phyloP scores from a whole-genome alignment of 53 echinoderm and acorn worm species.

The Temnopleurus reevesii region DNA sequence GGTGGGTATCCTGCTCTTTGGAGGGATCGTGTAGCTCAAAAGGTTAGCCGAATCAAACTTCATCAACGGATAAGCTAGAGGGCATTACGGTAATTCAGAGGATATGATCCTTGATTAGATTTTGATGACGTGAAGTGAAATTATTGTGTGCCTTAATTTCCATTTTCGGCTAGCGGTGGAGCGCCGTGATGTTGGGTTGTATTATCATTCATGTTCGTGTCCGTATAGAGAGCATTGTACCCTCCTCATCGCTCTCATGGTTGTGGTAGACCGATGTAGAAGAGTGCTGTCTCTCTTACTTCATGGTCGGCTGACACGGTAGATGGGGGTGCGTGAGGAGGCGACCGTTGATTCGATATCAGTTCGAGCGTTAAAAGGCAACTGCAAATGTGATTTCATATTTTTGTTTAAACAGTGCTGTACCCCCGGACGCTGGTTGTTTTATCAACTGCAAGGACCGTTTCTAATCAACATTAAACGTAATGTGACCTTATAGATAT shows the following conservation, averaged over 20 bases:
- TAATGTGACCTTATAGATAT: slow-evolving; percentile 18
- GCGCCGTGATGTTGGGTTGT: neutral
- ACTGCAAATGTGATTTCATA: neutral
- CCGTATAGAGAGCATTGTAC: neutral
- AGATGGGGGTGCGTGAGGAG: neutral
- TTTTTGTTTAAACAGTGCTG: slow-evolving; percentile 1
- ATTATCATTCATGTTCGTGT: neutral
- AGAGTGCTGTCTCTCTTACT: neutral
- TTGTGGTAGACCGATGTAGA: slow-evolving; percentile 9
- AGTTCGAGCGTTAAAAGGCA: slow-evolving; percentile 5
- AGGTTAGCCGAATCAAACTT: slow-evolving; percentile 40
- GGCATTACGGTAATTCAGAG: slow-evolving; percentile 29
- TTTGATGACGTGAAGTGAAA: slow-evolving; percentile 46
- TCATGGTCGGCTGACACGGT: neutral
- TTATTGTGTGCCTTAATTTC: slow-evolving; percentile 30
- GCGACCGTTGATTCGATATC: neutral
- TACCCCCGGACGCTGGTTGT: neutral
- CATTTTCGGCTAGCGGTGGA: neutral
- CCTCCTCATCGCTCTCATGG: neutral
- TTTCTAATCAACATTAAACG: neutral
- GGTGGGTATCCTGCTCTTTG: slow-evolving; percentile 1
- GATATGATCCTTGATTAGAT: slow-evolving; percentile 43
- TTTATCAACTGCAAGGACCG: neutral
- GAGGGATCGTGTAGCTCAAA: slow-evolving; percentile 28
- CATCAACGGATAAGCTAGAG: slow-evolving; percentile 17